Conservation (phyloP, 2,113 vertebrate species). For the Vireo altiloquus region DNA sequence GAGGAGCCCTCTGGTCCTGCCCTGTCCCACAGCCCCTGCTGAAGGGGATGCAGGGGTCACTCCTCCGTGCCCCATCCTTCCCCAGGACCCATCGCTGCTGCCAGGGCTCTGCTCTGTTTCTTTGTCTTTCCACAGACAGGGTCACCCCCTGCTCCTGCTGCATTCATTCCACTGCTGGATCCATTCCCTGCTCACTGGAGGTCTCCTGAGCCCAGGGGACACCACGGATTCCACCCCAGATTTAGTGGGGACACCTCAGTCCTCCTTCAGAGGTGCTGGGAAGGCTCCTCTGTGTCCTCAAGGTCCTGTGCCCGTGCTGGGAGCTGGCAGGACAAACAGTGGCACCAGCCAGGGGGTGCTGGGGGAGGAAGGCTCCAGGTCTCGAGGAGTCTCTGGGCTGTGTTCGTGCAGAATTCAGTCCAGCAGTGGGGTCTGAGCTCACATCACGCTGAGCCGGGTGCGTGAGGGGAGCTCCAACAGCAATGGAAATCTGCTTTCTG, state of each 20-base stretch:
- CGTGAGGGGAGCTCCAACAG: not conserved
- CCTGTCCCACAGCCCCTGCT: not conserved
- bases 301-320: not conserved
- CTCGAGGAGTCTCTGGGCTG: not conserved
- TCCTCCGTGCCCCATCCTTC: rapidly evolving
- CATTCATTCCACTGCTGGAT: not conserved
- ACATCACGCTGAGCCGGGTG: not conserved
- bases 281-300: too few species aligned
- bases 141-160: not conserved
- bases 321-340: not conserved
- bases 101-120: not conserved
- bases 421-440: not conserved
- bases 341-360: not conserved
- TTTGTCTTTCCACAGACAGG: not conserved
- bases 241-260: rapidly evolving
- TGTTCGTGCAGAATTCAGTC: not conserved
- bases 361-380: not conserved
- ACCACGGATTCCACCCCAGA: not conserved
- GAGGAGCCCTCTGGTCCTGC: not conserved
- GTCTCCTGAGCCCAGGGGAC: not conserved
- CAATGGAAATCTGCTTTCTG: not conserved
- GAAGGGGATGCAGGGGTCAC: not conserved
- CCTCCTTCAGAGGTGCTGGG: not conserved
- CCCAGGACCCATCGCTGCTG: not conserved
- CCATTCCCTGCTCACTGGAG: not conserved